A percentile compares a stretch with the other conserved stretches of the same genome.
phyloP scores from a whole-genome alignment of 2,113 vertebrate species.

The Meriones unguiculatus region DNA sequence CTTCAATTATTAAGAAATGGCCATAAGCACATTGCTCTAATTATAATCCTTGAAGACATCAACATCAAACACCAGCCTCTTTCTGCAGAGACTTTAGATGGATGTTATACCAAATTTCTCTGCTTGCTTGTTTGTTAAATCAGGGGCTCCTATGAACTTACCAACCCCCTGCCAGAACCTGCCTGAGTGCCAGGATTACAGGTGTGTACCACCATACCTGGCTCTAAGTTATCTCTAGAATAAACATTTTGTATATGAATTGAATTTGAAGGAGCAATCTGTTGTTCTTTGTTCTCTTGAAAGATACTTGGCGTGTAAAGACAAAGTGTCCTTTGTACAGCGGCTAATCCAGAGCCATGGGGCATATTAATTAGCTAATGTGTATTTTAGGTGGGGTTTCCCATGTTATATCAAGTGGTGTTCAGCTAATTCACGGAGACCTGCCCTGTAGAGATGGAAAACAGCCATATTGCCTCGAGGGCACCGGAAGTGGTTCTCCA shows the following conservation, averaged over 20 bases:
- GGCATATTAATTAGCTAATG: conserved; percentile 18
- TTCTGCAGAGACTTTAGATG: not conserved
- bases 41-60: conserved; percentile 32
- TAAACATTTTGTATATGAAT: conserved; percentile 46
- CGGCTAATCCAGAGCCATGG: conserved; percentile 7
- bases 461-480: not conserved
- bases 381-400: conserved; percentile 28
- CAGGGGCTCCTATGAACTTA: not conserved
- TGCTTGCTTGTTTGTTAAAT: not conserved
- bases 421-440: not conserved
- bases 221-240: not conserved
- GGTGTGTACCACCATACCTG: no score
- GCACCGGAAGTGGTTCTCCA: not conserved
- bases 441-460: not conserved
- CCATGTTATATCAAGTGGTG: not conserved
- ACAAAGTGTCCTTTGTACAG: conserved; percentile 8
- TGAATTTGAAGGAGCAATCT: conserved; percentile 53
- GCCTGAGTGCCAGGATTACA: not conserved
- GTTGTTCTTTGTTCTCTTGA: conserved; percentile 52
- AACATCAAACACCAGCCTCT: conserved; percentile 42
- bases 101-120: not conserved
- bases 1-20: not conserved
- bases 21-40: not conserved
- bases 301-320: not conserved
- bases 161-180: not conserved